These are phyloP conservation scores for Opisthograptis luteolata DNA, from an alignment of 2,888 invertebrate genomes.

Conservation along the genomic window DNA sequence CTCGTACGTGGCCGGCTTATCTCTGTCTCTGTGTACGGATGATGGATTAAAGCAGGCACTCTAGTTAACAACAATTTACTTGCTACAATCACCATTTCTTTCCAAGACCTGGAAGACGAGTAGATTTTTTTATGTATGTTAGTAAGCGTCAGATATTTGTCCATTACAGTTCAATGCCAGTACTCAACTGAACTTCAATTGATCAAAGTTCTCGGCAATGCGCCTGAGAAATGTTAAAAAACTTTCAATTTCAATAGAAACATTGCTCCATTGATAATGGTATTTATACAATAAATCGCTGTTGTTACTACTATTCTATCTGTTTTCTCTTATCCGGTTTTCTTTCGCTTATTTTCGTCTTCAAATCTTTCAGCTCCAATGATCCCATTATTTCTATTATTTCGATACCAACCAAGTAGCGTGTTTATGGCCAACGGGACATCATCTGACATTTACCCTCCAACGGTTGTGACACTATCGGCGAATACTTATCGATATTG, in stretches of 20 bases:
- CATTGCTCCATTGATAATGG: no score
- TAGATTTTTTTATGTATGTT: no score
- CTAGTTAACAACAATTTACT: conserved; percentile 12
- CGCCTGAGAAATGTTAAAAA: no score
- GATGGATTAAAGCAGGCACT: conserved; percentile 28
- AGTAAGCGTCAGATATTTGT: no score
- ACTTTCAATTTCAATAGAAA: no score
- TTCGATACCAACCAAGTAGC: conserved; percentile 2
- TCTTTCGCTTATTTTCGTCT: not conserved
- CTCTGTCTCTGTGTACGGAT: conserved; percentile 30
- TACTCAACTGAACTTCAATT: no score
- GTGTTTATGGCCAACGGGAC: not conserved
- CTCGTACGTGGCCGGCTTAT: conserved; percentile 34
- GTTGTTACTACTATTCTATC: conserved; percentile 8
- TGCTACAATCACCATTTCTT: no score
- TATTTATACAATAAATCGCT: conserved; percentile 10
- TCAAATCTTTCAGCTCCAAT: not conserved
- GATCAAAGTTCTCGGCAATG: no score
- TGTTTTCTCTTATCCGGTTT: not conserved
- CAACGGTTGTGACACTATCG: conserved; percentile 40
- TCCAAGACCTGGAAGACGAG: no score
- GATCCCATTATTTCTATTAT: not conserved
- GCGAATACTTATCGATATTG: conserved; percentile 43
- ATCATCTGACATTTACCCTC: conserved; percentile 31
- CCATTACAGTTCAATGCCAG: no score